A percentile compares a stretch with the other conserved stretches of the same genome.
phyloP scores from a whole-genome alignment of 2,113 vertebrate species.

The Argyrosomus japonicus region DNA sequence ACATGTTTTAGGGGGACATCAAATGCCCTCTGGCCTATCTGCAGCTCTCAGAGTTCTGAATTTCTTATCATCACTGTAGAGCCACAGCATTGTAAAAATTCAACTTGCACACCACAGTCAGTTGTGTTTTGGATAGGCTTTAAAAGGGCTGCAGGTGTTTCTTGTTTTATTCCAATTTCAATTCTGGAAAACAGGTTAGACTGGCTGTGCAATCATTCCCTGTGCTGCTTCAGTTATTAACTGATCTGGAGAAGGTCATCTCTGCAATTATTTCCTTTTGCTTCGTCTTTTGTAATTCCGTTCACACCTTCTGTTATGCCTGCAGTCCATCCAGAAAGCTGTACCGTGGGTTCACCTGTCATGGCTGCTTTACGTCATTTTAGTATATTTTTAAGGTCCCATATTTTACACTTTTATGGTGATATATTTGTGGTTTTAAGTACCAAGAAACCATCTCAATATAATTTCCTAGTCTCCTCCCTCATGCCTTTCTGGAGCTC shows the following conservation, averaged over 20 bases:
- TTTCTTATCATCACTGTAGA: background rate
- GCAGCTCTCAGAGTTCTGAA: background rate
- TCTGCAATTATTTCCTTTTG: conserved; percentile 22
- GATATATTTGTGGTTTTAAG: too few relatives aligned
- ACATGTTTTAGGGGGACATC: background rate
- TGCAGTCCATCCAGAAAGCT: conserved; percentile 2
- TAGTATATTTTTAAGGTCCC: background rate
- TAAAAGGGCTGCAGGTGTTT: background rate
- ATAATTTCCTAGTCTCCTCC: too few relatives aligned
- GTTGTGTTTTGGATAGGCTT: background rate
- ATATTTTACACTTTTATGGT: too few relatives aligned
- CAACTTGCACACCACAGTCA: background rate
- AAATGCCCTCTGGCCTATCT: background rate
- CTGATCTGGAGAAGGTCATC: conserved; percentile 27
- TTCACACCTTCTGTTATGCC: background rate
- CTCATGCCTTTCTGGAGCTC: too few relatives aligned
- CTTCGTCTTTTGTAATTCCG: background rate
- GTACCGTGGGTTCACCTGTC: background rate
- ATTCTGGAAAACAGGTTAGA: background rate
- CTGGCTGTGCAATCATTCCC: background rate
- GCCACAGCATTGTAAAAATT: background rate
- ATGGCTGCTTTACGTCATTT: background rate
- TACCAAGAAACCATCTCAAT: too few relatives aligned
- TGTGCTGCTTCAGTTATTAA: background rate
- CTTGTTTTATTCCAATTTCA: conserved; percentile 2